These are phyloP conservation scores for Gadopsis marmoratus DNA, from an alignment of 2,797 vertebrate species.

Conservation along the genomic window DNA sequence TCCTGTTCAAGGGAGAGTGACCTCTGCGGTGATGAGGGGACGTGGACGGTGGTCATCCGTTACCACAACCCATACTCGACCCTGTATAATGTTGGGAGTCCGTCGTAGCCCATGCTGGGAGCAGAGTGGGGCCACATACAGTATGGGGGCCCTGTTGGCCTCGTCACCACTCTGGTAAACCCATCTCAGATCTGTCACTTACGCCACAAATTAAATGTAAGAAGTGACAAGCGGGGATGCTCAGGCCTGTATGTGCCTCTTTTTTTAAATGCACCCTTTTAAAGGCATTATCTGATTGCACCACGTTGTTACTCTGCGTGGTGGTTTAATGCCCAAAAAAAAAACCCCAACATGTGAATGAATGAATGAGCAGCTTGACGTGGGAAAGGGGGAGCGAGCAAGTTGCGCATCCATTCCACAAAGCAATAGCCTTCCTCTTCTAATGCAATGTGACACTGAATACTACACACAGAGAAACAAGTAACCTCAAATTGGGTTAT, in stretches of 20 bases:
- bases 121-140: constrained; percentile 18
- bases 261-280: constrained; percentile 49
- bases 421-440: constrained; percentile 78
- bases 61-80: constrained; percentile 57
- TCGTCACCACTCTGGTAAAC: constrained; percentile 33
- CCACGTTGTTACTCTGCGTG: constrained; percentile 50
- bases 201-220: constrained; percentile 2
- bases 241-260: constrained; percentile 4
- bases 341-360: constrained; percentile 35
- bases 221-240: not conserved
- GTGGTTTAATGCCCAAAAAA: constrained; percentile 35
- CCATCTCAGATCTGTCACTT: constrained; percentile 41
- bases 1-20: constrained; percentile 70
- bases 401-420: constrained; percentile 69
- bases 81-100: constrained; percentile 52
- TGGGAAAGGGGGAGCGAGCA: constrained; percentile 61
- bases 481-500: constrained; percentile 89
- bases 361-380: constrained; percentile 53
- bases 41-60: constrained; percentile 71
- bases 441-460: constrained; percentile 87
- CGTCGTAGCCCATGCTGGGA: constrained; percentile 27
- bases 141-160: constrained; percentile 16
- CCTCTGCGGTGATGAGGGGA: constrained; percentile 79
- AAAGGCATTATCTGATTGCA: constrained; percentile 69
- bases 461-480: constrained; percentile 87